phyloP scores from a whole-genome alignment of 2,113 vertebrate species.

The Laticauda laticaudata region DNA sequence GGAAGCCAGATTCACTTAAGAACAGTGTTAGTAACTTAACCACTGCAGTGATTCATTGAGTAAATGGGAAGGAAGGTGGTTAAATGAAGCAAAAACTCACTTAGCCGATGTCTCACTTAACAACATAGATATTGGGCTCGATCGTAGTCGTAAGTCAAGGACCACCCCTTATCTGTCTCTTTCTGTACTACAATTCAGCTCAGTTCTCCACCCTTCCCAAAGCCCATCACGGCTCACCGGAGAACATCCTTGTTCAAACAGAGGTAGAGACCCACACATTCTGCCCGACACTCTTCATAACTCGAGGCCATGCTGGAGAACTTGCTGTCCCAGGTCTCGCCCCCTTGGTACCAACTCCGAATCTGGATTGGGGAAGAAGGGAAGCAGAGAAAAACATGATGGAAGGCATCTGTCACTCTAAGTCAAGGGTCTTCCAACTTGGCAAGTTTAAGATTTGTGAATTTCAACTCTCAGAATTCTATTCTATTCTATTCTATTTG shows the following conservation, averaged over 20 bases:
- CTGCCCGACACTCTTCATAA: slow-evolving; percentile 89
- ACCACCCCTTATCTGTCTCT: background rate
- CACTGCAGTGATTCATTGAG: no score
- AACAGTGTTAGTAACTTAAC: no score
- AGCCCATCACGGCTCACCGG: slow-evolving; percentile 59
- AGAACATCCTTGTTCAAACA: slow-evolving; percentile 83
- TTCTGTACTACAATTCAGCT: background rate
- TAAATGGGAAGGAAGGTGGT: no score
- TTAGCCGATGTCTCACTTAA: no score
- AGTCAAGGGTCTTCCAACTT: no score
- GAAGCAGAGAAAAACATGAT: background rate
- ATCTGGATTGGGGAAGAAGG: slow-evolving; percentile 65
- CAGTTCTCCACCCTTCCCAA: background rate
- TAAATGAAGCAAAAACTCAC: background rate
- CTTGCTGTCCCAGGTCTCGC: slow-evolving; percentile 91
- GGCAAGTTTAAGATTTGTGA: no score
- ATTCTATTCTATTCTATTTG: no score
- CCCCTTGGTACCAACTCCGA: slow-evolving; percentile 85
- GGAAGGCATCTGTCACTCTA: background rate
- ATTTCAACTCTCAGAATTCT: no score
- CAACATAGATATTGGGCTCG: no score
- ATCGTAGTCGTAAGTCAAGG: background rate
- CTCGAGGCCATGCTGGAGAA: slow-evolving; percentile 88
- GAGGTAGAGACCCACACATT: slow-evolving; percentile 89
- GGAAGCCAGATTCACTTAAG: no score